A percentile compares a stretch with the other conserved stretches of the same genome.
These are phyloP conservation scores for Caenorhabditis plicata DNA, from an alignment of 2,888 invertebrate genomes.

Conservation along the genomic window DNA sequence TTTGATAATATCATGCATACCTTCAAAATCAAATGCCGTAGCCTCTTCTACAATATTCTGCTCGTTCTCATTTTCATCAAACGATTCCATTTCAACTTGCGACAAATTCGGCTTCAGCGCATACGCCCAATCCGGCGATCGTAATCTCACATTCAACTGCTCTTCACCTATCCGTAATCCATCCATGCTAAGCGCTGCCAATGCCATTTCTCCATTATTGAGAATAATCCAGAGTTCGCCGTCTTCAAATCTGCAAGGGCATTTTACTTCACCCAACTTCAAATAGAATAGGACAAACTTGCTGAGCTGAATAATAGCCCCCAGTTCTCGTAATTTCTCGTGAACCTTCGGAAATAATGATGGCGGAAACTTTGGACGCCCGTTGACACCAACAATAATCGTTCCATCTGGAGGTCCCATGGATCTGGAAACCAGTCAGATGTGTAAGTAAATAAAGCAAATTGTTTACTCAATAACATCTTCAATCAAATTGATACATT, in stretches of 20 bases:
- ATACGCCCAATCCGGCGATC: conserved; percentile 47
- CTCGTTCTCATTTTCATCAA: conserved; percentile 24
- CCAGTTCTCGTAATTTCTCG: conserved; percentile 55
- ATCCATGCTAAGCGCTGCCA: conserved; percentile 70
- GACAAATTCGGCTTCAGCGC: conserved; percentile 25
- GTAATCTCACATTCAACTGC: conserved; percentile 38
- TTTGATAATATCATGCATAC: conserved; percentile 4
- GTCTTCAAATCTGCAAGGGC: conserved; percentile 75
- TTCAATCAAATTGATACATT: conserved; percentile 80
- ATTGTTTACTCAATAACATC: conserved; percentile 65
- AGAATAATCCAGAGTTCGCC: conserved; percentile 89
- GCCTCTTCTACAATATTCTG: conserved; percentile 7
- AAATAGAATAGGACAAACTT: conserved; percentile 49
- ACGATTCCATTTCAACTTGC: conserved; percentile 18
- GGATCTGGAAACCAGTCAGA: conserved; percentile 46
- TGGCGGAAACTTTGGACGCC: conserved; percentile 47
- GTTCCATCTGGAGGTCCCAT: conserved; percentile 94
- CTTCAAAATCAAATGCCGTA: conserved; percentile 36
- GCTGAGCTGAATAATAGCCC: conserved; percentile 50
- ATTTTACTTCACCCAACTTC: not conserved
- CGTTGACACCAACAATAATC: conserved; percentile 74
- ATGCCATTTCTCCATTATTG: conserved; percentile 83
- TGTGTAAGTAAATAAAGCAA: not conserved
- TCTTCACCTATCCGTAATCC: conserved; percentile 46
- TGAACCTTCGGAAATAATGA: conserved; percentile 47